Conservation (phyloP, 2,888 invertebrate species). For the Andrena minutula region DNA sequence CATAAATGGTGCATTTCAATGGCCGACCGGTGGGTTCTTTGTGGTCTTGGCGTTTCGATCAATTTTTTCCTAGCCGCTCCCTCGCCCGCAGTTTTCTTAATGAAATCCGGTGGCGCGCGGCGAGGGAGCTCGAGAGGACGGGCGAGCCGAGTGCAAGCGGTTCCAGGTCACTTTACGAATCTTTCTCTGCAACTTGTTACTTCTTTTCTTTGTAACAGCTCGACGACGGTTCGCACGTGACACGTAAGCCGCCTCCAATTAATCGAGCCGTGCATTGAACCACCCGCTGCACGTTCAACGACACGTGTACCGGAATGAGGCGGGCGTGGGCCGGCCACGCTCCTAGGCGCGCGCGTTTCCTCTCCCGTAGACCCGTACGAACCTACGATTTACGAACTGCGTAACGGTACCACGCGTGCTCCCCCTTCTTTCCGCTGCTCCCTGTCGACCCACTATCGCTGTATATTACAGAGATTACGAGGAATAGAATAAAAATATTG, state of each 20-base stretch:
- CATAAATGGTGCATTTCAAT: conserved; percentile 5
- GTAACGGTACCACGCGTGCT: conserved; percentile 25
- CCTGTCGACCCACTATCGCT: not conserved
- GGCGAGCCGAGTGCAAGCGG: not conserved
- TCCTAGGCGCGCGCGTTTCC: conserved; percentile 8
- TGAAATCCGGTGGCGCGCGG: not conserved
- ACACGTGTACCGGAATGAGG: not conserved
- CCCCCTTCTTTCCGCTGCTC: not conserved
- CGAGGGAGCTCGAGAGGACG: not conserved
- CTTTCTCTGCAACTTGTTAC: not conserved
- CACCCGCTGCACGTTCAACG: not conserved
- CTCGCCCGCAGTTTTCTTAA: too few relatives aligned
- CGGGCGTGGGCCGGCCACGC: conserved; percentile 22
- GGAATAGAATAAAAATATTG: not conserved
- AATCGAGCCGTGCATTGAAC: conserved; percentile 31
- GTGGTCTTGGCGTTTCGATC: not conserved
- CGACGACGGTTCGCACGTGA: not conserved
- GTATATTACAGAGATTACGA: not conserved
- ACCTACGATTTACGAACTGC: not conserved
- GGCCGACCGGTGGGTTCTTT: not conserved
- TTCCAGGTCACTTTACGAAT: not conserved
- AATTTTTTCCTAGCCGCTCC: not conserved
- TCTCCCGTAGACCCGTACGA: conserved; percentile 14
- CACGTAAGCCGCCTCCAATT: conserved; percentile 25
- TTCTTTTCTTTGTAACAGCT: not conserved